These are phyloP conservation scores for Rhagophthalmus giganteus DNA, from an alignment of 2,888 invertebrate species.

Conservation along the genomic window DNA sequence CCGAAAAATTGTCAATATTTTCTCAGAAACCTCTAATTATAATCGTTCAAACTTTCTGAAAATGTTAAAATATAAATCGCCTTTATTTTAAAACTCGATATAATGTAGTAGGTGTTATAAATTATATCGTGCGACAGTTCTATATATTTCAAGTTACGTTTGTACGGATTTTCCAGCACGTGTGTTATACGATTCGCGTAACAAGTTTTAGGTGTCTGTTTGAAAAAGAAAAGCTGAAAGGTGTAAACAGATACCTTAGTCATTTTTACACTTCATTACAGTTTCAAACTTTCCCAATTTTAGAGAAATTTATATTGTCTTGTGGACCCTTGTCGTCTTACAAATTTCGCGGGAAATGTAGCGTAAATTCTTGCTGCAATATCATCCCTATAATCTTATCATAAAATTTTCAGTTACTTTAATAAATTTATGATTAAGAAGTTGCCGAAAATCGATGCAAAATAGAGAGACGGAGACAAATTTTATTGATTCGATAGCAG, in stretches of 20 bases:
- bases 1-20: conserved; percentile 2
- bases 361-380: conserved; percentile 36
- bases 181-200: conserved; percentile 2
- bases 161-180: neutral
- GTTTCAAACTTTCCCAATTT: conserved; percentile 49
- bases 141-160: neutral
- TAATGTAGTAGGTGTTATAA: neutral
- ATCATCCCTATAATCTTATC: conserved; percentile 24
- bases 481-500: conserved; percentile 22
- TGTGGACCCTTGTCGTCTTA: conserved; percentile 40
- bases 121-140: neutral
- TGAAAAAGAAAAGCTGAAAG: conserved; percentile 17
- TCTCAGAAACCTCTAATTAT: neutral
- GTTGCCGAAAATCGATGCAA: conserved; percentile 14
- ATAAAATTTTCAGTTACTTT: conserved; percentile 23
- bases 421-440: conserved; percentile 11
- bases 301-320: conserved; percentile 46
- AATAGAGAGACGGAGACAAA: conserved; percentile 26
- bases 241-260: conserved; percentile 47
- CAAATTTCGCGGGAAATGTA: conserved; percentile 44
- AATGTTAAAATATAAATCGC: neutral
- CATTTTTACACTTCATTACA: conserved; percentile 51
- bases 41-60: neutral
- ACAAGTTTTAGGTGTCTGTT: conserved; percentile 1
- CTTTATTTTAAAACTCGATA: neutral